These are phyloP conservation scores for Cromileptes altivelis DNA, from an alignment of 2,113 vertebrate genomes.

Conservation along the genomic window DNA sequence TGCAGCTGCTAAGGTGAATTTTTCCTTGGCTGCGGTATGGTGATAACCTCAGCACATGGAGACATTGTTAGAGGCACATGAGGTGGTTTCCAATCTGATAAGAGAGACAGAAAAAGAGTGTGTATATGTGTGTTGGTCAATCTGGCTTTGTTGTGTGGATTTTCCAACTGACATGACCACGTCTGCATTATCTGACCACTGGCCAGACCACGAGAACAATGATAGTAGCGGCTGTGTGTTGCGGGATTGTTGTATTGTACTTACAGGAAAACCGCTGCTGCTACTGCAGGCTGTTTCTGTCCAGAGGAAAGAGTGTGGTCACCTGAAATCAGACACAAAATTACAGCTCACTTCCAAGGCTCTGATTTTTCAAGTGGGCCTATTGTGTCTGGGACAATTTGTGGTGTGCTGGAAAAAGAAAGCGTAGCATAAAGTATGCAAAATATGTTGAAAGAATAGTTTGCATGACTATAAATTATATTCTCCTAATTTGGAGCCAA, in stretches of 20 bases:
- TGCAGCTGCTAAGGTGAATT: conserved; percentile 60
- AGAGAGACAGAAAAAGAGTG: conserved; percentile 30
- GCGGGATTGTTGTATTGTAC: conserved; percentile 45
- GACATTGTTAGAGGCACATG: conserved; percentile 42
- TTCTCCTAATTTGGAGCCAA: conserved; percentile 15
- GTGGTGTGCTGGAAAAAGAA: conserved; percentile 42
- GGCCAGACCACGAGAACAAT: conserved; percentile 53
- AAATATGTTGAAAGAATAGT: conserved; percentile 48
- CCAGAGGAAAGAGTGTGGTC: conserved; percentile 50
- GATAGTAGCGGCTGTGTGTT: conserved; percentile 43
- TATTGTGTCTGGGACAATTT: conserved; percentile 58
- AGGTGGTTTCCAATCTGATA: conserved; percentile 66
- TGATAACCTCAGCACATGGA: conserved; percentile 36
- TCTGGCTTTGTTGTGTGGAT: conserved; percentile 43
- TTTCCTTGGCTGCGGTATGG: conserved; percentile 5
- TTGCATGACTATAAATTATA: conserved; percentile 19
- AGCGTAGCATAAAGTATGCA: conserved; percentile 21
- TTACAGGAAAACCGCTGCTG: conserved; percentile 55
- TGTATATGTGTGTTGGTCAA: not conserved
- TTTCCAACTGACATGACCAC: conserved; percentile 32
- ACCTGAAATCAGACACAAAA: conserved; percentile 57
- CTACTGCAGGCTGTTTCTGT: conserved; percentile 20
- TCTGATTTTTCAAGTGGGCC: conserved; percentile 30
- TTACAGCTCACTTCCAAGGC: conserved; percentile 33
- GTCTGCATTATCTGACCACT: conserved; percentile 45